Base-by-base conservation (phyloP, 2,797 vertebrate species). In the Pogonophryne albipinna region DNA sequence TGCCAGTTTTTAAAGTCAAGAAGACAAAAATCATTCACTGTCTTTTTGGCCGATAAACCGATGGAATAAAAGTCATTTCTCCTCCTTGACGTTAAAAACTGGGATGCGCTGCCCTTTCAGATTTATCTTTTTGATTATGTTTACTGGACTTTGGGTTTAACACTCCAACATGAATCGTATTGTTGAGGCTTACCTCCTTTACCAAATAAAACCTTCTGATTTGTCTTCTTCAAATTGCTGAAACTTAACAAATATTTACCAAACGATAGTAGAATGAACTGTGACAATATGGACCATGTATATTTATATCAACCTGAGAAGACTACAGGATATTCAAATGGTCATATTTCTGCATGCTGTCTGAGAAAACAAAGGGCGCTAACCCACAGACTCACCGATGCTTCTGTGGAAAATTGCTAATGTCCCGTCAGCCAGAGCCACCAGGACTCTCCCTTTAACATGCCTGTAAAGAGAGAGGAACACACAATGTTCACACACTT, bases 351-450 rank as follows among this genome's bases (percentile, higher is more conserved):
- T 60, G 38, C 38, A 20, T 10, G 4, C 12, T 16, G 51, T 52
- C 20, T 23, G 8, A 9, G 34, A 38, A 17, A 9, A 15, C 10
- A 44, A 27, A 34, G n/a, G 57, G 10, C 1, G 0, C 15, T 10
- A 55, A 23, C 41, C 15, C 17, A 57, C 49, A 75, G 46, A 76
- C 90, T 88, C 91, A 99, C 98, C 96, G 86, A 95, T 94, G 63
- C 95, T 94, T 77, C 98, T 95, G 83, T 98, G 98, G 89, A 99
- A 99, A 90, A 99, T 98, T 56, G 98, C 98, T 75, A 99, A 88
- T 0, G 98, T 99, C 71, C 98, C 98, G 45, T 99, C 97, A 4
- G 98, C 97, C 84, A 99, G 87, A 23, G 98, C 98, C 38, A 99
- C 97, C 59, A 99, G 93, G n/a, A 99, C 97, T 13, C 98, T 96